Evolutionary conservation across 1,140 invertebrate species (phyloP), one percentile per base, ranked within the genome.

Genomic region (Drosophila sturtevanti): DNA sequence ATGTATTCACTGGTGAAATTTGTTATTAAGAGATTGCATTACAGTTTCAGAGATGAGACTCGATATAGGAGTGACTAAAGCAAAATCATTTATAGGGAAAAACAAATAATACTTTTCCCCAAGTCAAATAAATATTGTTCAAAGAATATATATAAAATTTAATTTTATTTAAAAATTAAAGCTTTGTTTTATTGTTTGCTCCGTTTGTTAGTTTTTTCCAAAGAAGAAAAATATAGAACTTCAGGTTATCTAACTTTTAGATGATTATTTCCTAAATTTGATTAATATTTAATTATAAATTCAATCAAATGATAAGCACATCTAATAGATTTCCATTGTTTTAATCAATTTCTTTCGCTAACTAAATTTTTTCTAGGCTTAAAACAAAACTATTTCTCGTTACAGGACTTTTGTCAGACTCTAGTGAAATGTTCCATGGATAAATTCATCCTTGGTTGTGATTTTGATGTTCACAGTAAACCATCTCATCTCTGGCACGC

Each of bases 1-100:
- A n/a, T n/a, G n/a, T 35, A 18, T 63, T 41, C n/a, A 48, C 18
- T 48, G 16, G 24, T 24, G 27, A 66, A 84, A 77, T 77, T 77
- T 80, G 68, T 84, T 79, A 85, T 85, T 85, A 85, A 80, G 58
- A 69, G 74, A 72, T 72, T 52, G 31, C 58, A 51, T 48, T 48
- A 56, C 16, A 35, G 14, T 18, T 18, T 34, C 73, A 71, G 77
- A 54, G 77, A 63, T 56, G 77, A 14, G 35, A 38, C 24, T 6
- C 11, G 6, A 64, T 41, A 38, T n/a, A 11, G 9, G 1, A 18
- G 41, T 44, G 41, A 18, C n/a, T 18, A 0, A 18, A 10, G 16
- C 1, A 18, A 44, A 0, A 0, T 7, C 7, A 16, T 4, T 14
- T 12, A 35, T 34, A n/a, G n/a, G n/a, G n/a, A n/a, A n/a, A n/a